Evolutionary conservation across 2,888 invertebrate genomes (phyloP), one percentile per base, ranked within the genome.

Genomic region (Campopleginae sp.): DNA sequence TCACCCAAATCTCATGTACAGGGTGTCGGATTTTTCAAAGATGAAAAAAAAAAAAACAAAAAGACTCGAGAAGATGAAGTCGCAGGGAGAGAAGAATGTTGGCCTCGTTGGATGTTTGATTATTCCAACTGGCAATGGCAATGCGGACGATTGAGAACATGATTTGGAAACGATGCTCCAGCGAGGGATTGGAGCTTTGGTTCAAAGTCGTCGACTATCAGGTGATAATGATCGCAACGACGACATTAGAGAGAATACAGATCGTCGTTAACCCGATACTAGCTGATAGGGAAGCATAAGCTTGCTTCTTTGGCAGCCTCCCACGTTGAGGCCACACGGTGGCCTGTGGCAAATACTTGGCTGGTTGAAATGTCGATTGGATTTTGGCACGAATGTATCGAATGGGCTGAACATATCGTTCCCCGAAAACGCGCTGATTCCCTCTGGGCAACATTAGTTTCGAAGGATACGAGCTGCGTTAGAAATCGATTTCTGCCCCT

Each of bases 261-360:
- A 54, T 12, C 10, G 23, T 3, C 54, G 12, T 27, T 58, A 27
- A 58, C 27, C 58, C 58, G 58, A 58, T 58, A 27, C 14, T 27
- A 58, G 5, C 14, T 27, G 58, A n/a, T 58, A 1, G 58, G 27
- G 5, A 27, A 58, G 27, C 27, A 27, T 27, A 58, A 58, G 58
- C 27, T 4, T 27, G 27, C 23, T 58, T 12, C 54, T 58, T 51
- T 27, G 58, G 27, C 58, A 58, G 58, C 14, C 58, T 27, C 14
- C 58, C 27, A 27, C 27, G 27, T 58, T 58, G 58, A 27, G 27
- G 38, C 38, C 38, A 38, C 27, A 58, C 27, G 2, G 27, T 58
- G 27, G 27, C 58, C 27, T 58, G 58, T 58, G 58, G 58, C 58
- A 14, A 58, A 58, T 58, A 58, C 27, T 58, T 58, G 58, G 58